These are phyloP conservation scores for Aphaenogaster floridana DNA, from an alignment of 1,140 invertebrate genomes.

Conservation along the genomic window DNA sequence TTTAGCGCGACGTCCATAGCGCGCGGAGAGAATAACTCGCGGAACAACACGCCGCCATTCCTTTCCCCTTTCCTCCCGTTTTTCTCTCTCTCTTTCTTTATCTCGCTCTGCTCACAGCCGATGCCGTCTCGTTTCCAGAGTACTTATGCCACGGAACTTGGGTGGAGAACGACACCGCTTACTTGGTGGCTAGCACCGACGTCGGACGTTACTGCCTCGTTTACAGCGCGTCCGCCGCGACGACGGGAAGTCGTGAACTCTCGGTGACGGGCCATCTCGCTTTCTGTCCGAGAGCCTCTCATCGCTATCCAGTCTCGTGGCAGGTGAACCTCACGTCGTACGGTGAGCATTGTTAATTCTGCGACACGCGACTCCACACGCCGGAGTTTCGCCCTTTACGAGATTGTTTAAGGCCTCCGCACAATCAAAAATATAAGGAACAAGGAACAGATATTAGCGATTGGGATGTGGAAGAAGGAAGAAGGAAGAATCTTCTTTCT, in stretches of 20 bases:
- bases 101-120: slow-evolving; percentile 48
- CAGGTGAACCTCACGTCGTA: slow-evolving; percentile 85
- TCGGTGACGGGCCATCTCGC: slow-evolving; percentile 84
- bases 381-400: neutral
- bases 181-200: slow-evolving; percentile 88
- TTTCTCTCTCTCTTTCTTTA: neutral
- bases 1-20: neutral
- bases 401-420: neutral
- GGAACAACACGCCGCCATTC: slow-evolving; percentile 8
- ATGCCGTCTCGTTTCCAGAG: slow-evolving; percentile 83
- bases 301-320: slow-evolving; percentile 83
- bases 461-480: too few relatives aligned
- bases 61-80: neutral
- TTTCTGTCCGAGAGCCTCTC: slow-evolving; percentile 83
- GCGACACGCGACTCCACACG: slow-evolving; percentile 1
- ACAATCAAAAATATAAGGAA: too few relatives aligned
- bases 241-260: slow-evolving; percentile 79
- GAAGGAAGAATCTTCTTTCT: too few relatives aligned
- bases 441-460: too few relatives aligned
- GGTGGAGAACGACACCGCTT: slow-evolving; percentile 90
- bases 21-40: slow-evolving; percentile 6
- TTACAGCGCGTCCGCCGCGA: slow-evolving; percentile 82
- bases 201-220: slow-evolving; percentile 84
- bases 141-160: slow-evolving; percentile 91
- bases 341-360: slow-evolving; percentile 78